These are phyloP conservation scores for Eudyptes chrysolophus DNA, from an alignment of 2,113 vertebrate species.

Conservation along the genomic window DNA sequence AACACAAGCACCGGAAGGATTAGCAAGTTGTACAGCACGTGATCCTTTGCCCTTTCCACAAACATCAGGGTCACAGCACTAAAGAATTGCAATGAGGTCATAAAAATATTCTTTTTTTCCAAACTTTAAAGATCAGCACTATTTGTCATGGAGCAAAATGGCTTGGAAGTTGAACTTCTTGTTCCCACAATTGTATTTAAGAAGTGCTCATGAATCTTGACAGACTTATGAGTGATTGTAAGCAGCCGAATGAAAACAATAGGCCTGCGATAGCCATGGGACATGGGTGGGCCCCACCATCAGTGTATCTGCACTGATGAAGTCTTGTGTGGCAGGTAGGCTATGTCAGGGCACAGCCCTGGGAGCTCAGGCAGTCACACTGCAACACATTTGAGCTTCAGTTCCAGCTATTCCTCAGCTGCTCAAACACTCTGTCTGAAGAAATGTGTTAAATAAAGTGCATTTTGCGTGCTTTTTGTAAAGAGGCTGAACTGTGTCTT, in stretches of 20 bases:
- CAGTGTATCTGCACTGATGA: neutral
- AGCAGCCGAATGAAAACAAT: conserved; percentile 50
- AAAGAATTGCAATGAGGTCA: conserved; percentile 15
- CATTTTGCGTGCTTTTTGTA: neutral
- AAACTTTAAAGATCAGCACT: conserved; percentile 35
- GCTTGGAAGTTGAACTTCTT: conserved; percentile 48
- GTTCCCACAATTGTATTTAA: conserved; percentile 64
- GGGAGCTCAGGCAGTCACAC: neutral
- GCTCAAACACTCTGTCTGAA: neutral
- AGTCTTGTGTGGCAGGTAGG: neutral
- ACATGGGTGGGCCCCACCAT: neutral
- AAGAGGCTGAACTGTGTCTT: neutral
- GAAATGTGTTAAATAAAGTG: neutral
- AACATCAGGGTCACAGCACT: neutral
- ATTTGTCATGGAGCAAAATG: conserved; percentile 35
- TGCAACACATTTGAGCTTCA: neutral
- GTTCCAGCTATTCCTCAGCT: neutral
- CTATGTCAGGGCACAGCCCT: neutral
- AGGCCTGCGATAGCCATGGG: neutral
- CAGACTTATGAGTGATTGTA: conserved; percentile 59
- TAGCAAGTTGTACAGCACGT: neutral
- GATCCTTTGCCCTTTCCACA: conserved; percentile 19
- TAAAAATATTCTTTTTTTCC: neutral
- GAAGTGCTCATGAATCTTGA: conserved; percentile 48
- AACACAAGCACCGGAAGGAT: neutral